Percentiles rank a stretch among this genome's conserved stretches.
Conservation (phyloP, 2,113 vertebrate genomes). For the Todiramphus saurophagus region DNA sequence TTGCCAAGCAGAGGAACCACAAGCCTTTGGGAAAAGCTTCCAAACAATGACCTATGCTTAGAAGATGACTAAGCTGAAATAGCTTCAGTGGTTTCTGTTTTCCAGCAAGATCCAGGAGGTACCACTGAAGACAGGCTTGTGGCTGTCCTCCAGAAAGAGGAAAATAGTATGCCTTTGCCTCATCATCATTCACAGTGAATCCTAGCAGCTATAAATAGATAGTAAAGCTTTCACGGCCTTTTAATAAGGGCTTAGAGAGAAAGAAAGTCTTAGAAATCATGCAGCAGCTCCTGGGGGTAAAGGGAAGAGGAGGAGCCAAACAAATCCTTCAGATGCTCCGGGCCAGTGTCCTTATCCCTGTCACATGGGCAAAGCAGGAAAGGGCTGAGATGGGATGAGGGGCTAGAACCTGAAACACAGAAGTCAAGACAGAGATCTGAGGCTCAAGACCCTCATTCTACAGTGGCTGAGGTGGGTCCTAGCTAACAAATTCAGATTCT, state of each 20-base stretch:
- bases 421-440: background rate
- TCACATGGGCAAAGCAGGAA: background rate
- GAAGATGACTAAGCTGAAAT: constrained; percentile 5
- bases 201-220: background rate
- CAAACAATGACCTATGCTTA: background rate
- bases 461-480: background rate
- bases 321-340: background rate
- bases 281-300: background rate
- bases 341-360: background rate
- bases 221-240: background rate
- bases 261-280: background rate
- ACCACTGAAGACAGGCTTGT: background rate
- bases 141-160: background rate
- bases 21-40: background rate
- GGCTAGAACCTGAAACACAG: background rate
- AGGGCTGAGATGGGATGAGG: background rate
- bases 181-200: background rate
- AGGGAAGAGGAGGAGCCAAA: background rate
- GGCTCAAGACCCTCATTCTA: background rate
- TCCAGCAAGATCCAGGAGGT: background rate
- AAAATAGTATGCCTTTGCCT: background rate
- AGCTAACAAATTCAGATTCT: background rate
- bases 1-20: background rate
- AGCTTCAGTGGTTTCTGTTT: background rate
- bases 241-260: background rate